Percentiles rank a stretch among this genome's conserved stretches.
These are phyloP conservation scores for Salarias fasciatus DNA, from an alignment of 2,797 vertebrate genomes.

Conservation along the genomic window DNA sequence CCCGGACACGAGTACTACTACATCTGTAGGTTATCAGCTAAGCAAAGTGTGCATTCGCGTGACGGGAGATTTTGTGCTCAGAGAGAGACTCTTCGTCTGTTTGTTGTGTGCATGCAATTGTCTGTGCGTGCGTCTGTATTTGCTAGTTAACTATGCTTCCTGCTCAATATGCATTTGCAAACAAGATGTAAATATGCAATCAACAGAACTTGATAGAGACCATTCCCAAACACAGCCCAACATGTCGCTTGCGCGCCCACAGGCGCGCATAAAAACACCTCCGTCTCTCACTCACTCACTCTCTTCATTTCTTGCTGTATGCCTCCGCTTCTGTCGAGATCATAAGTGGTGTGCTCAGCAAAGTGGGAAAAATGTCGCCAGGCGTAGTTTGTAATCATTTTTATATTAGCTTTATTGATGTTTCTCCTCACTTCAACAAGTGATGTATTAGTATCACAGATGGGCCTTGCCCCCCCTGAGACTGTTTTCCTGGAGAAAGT, in stretches of 20 bases:
- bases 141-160: slow-evolving; percentile 11
- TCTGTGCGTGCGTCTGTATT: slow-evolving; percentile 4
- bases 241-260: slow-evolving; percentile 19
- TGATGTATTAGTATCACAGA: slow-evolving; percentile 74
- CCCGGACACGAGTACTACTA: slow-evolving; percentile 98
- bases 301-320: slow-evolving; percentile 43
- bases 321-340: slow-evolving; percentile 41
- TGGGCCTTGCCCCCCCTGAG: slow-evolving; percentile 55
- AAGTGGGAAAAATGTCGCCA: slow-evolving; percentile 76
- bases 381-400: slow-evolving; percentile 77
- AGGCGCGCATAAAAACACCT: slow-evolving; percentile 37
- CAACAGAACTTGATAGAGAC: slow-evolving; percentile 66
- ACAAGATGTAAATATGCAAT: slow-evolving; percentile 74
- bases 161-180: slow-evolving; percentile 63
- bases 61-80: no score
- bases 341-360: slow-evolving; percentile 71
- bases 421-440: slow-evolving; percentile 74
- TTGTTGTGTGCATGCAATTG: neutral
- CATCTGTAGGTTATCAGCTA: slow-evolving; percentile 88
- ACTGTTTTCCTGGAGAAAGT: slow-evolving; percentile 51
- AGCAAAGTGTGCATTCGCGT: slow-evolving; percentile 9
- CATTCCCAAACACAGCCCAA: slow-evolving; percentile 48
- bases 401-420: slow-evolving; percentile 78
- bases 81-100: neutral
- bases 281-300: slow-evolving; percentile 3